Conservation (phyloP, 2,888 invertebrate species). For the Cataglyphis livida region DNA sequence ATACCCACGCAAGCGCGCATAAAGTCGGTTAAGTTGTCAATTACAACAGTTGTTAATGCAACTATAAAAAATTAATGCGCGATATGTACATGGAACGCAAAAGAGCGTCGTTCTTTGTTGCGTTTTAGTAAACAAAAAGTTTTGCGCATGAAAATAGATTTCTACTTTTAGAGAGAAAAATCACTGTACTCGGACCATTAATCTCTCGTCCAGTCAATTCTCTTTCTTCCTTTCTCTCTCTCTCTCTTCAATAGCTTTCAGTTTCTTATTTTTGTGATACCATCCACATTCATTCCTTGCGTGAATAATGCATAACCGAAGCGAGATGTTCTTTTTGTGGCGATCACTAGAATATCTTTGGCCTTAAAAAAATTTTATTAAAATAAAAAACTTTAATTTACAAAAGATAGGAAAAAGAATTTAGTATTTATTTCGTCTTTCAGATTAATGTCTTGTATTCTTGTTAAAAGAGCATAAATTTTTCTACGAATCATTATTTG, state of each 20-base stretch:
- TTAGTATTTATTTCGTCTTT: neutral
- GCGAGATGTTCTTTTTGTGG: neutral
- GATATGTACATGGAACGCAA: neutral
- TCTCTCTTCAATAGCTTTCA: neutral
- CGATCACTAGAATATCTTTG: neutral
- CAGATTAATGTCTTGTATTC: neutral
- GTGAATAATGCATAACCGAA: constrained; percentile 42
- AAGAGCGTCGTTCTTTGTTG: neutral
- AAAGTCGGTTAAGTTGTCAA: constrained; percentile 39
- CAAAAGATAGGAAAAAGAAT: neutral
- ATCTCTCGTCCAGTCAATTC: neutral
- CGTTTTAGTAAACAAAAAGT: neutral
- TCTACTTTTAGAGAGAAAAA: neutral
- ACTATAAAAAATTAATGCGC: neutral
- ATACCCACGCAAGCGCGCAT: neutral
- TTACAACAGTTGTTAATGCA: constrained; percentile 1
- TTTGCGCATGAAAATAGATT: neutral
- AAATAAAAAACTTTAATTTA: neutral
- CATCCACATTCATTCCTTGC: neutral
- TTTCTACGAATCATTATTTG: neutral
- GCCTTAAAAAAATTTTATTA: neutral
- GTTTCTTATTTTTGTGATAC: constrained; percentile 7
- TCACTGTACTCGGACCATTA: neutral
- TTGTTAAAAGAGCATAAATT: neutral
- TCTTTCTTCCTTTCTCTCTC: neutral